Base-by-base conservation (phyloP, 2,888 invertebrate genomes). In the Boloria euphrosyne region DNA sequence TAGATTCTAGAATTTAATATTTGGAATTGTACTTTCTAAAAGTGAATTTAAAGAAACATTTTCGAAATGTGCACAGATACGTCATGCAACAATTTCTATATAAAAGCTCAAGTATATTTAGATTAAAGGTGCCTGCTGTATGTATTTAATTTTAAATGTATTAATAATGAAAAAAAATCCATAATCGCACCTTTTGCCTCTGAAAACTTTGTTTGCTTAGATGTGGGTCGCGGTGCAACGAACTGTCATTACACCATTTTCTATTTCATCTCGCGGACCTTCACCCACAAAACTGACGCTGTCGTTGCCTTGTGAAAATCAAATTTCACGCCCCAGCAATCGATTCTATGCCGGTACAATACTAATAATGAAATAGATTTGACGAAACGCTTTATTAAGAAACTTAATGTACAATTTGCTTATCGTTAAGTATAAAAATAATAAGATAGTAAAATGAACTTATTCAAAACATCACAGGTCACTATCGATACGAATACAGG, bases 321-420 rank as follows among this genome's bases (percentile, higher is more conserved):
- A 74, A 78, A 85, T 89, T 87, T 88, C 87, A 88, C 85, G 88
- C 80, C 76, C 77, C 82, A 74, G 57, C 74, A 74, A 68, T 71
- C 77, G 80, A 76, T 77, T 78, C 81, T 79, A 77, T 73, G 74
- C 75, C 79, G 75, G 75, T 69, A 73, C 77, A 76, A 77, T 75
- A 74, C 73, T 75, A 81, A 79, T 82, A 86, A 87, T 83, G 86
- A 89, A 89, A 88, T 80, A 79, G 74, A 75, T 76, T 88, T 90
- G 85, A 85, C 83, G 87, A 89, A 89, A 90, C 78, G 71, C 73
- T 90, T 91, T 90, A 91, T 90, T 90, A 85, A 79, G 90, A 89
- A 90, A 91, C 87, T 84, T 86, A 87, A 79, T 80, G 76, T 79
- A 78, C 82, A 76, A 75, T 79, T 80, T 71, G 74, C 82, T 82